Evolutionary conservation across 2,888 invertebrate genomes (phyloP).

Genomic region (Agrilus mali): DNA sequence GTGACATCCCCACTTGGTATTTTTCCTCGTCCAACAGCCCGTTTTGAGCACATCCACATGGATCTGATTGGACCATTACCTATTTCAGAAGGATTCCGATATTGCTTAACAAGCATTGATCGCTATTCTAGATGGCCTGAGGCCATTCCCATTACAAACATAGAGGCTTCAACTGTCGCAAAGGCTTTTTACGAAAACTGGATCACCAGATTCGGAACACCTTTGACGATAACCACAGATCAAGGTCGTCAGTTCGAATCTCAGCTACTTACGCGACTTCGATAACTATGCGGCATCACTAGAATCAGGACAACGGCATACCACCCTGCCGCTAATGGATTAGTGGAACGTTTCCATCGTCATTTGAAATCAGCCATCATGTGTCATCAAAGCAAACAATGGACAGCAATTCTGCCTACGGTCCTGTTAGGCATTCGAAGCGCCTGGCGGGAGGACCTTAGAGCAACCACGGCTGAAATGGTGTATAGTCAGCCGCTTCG

Average conservation of each 20-base stretch:
- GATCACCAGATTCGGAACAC: no score
- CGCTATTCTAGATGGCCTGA: constrained; percentile 29
- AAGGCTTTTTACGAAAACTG: constrained; percentile 12
- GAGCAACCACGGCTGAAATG: constrained; percentile 10
- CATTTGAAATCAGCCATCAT: constrained; percentile 15
- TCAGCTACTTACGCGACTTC: no score
- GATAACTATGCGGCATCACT: no score
- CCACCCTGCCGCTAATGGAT: constrained; percentile 10
- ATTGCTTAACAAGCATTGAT: constrained; percentile 17
- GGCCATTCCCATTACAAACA: constrained; percentile 22
- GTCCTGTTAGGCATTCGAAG: constrained; percentile 17
- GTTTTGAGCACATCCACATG: constrained; percentile 23
- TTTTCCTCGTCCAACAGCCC: constrained; percentile 14
- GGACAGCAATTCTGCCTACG: constrained; percentile 15
- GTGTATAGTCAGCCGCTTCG: constrained; percentile 11
- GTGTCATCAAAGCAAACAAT: no score
- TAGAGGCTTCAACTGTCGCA: constrained; percentile 17
- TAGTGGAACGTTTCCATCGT: constrained; percentile 16
- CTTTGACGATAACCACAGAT: no score
- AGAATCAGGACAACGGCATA: no score
- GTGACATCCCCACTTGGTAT: constrained; percentile 16
- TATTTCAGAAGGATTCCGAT: constrained; percentile 11
- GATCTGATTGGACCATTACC: constrained; percentile 21
- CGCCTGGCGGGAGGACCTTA: constrained; percentile 15
- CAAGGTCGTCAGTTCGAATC: no score